phyloP scores from a whole-genome alignment of 2,888 invertebrate species.

The Ferdinandea cuprea region DNA sequence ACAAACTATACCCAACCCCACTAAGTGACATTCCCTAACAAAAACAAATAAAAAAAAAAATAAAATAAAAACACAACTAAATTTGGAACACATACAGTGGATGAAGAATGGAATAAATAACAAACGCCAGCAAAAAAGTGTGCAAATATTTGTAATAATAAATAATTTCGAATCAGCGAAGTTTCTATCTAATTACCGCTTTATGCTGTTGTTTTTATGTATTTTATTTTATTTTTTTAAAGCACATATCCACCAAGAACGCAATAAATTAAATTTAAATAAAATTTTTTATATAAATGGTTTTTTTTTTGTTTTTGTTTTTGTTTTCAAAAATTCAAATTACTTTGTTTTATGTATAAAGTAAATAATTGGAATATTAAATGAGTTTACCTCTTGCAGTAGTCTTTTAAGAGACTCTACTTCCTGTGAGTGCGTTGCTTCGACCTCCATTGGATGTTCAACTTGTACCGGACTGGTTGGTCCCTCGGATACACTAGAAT shows the following conservation, averaged over 20 bases:
- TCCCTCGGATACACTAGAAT: conserved; percentile 86
- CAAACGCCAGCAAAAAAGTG: conserved; percentile 74
- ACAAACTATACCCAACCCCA: too few species aligned
- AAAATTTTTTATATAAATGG: conserved; percentile 50
- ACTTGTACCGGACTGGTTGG: conserved; percentile 85
- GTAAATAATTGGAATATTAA: background rate
- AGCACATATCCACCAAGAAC: conserved; percentile 77
- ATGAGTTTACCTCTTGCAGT: conserved; percentile 88
- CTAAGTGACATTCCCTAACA: background rate
- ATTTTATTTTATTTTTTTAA: conserved; percentile 65
- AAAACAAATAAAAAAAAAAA: conserved; percentile 77
- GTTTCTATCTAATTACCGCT: conserved; percentile 82
- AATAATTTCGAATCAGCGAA: conserved; percentile 68
- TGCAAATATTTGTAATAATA: conserved; percentile 67
- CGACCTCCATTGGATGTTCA: conserved; percentile 84
- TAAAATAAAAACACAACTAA: conserved; percentile 45
- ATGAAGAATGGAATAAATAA: conserved; percentile 66
- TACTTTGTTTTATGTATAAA: conserved; percentile 2
- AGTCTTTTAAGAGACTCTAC: conserved; percentile 89
- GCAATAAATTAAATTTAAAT: conserved; percentile 70
- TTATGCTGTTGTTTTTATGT: conserved; percentile 82
- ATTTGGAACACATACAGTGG: conserved; percentile 74
- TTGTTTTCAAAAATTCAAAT: conserved; percentile 39
- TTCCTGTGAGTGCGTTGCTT: conserved; percentile 84
- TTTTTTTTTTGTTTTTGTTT: too few species aligned